Base-by-base conservation (phyloP, 2,113 vertebrate genomes). In the Toxotes jaculatrix region DNA sequence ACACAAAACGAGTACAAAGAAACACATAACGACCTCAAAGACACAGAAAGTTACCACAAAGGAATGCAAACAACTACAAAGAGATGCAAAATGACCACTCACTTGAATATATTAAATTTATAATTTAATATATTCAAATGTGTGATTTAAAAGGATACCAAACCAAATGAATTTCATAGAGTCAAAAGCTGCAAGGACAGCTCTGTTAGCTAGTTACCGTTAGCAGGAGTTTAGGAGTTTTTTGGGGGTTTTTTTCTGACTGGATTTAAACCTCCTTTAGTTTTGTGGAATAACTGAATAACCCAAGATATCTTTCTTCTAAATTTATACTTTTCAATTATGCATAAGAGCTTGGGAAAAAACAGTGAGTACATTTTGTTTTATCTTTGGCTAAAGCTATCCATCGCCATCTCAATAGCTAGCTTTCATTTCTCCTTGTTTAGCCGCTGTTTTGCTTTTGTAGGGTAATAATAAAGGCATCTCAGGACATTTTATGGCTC, bases 401-500 rank as follows among this genome's bases (percentile, higher is more conserved):
- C 55, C 0, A 3, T 32, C 11, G 11, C 31, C 5, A 34, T 2
- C 21, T 56, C 5, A 55, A 4, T 10, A 53, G 5, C 16, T 45
- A 27, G 19, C 8, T 36, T 53, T 11, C 9, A 3, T 27, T 34
- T 62, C 21, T 51, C 16, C 38, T 57, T 63, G 43, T n/a, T 67
- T 19, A 38, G 49, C 38, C 59, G 51, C 34, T 14, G 43, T n/a
- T 67, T 23, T 31, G 49, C 38, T 45, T 42, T 34, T 14, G 13
- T 17, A 1, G 8, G 45, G 23, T 42, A 45, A 66, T 27, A 19
- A 84, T 80, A 73, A 77, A 67, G 47, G 67, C 36, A 55, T 53
- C 27, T 74, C 65, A 53, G 57, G 59, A 61, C 43, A 17, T 31
- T 5, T 11, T 69, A 66, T 16, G 27, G 36, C 45, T 74, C 79